Evolutionary conservation across 64 coral and sea anemone species (phyloP).

Genomic region (Porites australiensis): DNA sequence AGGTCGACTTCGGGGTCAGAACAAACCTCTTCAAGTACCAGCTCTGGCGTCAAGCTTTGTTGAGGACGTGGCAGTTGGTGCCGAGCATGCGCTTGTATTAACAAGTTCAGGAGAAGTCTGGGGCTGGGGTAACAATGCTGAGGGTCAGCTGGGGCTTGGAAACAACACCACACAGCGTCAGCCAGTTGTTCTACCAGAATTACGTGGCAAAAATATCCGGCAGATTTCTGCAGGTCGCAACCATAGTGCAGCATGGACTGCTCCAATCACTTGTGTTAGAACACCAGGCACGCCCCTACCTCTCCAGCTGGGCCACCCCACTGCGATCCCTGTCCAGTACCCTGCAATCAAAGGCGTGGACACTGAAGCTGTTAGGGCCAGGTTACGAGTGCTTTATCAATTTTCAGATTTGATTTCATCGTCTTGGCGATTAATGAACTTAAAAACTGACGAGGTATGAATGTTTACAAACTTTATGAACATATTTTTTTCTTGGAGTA

Average conservation of each 20-base stretch:
- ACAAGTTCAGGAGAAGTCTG: constrained; percentile 91
- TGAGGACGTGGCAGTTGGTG: constrained; percentile 82
- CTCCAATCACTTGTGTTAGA: constrained; percentile 64
- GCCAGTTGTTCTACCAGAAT: constrained; percentile 69
- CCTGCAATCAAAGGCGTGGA: constrained; percentile 77
- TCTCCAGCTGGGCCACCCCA: constrained; percentile 79
- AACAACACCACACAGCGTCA: constrained; percentile 85
- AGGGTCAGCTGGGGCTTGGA: constrained; percentile 84
- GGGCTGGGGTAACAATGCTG: constrained; percentile 91
- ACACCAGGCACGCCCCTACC: constrained; percentile 77
- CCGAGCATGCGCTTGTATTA: constrained; percentile 79
- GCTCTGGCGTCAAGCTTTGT: constrained; percentile 77
- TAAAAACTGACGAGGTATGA: constrained; percentile 71
- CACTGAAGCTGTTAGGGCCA: constrained; percentile 71
- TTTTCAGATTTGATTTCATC: constrained; percentile 90
- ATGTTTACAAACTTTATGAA: not conserved
- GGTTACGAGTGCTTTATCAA: constrained; percentile 76
- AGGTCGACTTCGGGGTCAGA: constrained; percentile 78
- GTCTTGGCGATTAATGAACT: constrained; percentile 75
- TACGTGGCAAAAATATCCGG: constrained; percentile 80
- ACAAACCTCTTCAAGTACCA: constrained; percentile 83
- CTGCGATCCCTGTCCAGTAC: constrained; percentile 75
- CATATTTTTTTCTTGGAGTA: not conserved
- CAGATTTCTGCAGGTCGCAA: constrained; percentile 88
- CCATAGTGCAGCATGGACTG: constrained; percentile 90